Base-by-base conservation (phyloP, 2,888 invertebrate species). In the Hydrotaea diabolus region DNA sequence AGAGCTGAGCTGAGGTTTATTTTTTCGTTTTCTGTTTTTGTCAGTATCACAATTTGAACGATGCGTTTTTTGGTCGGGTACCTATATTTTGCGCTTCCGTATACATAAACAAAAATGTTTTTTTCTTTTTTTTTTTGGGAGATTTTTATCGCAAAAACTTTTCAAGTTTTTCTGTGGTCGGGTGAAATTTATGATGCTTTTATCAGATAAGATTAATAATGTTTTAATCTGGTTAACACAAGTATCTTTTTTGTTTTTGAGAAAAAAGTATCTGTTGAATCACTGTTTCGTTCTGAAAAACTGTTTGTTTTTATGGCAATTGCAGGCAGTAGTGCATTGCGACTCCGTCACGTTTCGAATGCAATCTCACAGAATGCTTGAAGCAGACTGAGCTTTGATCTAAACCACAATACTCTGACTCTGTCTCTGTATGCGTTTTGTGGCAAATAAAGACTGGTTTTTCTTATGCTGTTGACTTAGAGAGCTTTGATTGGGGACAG, bases 351-450 rank as follows among this genome's bases (percentile, higher is more conserved):
- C 85, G 77, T 80, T 74, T 79, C 15, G 71, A 71, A 82, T 82
- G 82, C 82, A 82, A 82, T 74, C 82, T 69, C 62, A 77, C 80
- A 82, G 82, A 85, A 85, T 82, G 85, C 82, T 85, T 80, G 77
- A 21, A 73, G 82, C 82, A 80, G 77, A 85, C 85, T 85, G 77
- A 85, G 82, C 85, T 85, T 82, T 82, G 85, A 82, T 85, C 79
- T 82, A 82, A 69, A 85, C 82, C 79, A 85, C 76, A 81, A 76
- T 82, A 66, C 80, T 74, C 49, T 46, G 59, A 13, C 15, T 49
- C n/a, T 69, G 19, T 1, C 31, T 57, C 57, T 43, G 43, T 66
- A 1, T 66, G 66, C 43, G 36, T 36, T 11, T 55, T 8, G 39
- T 82, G 76, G 46, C 69, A 71, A 79, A 82, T 80, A 82, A 78